Evolutionary conservation across 2,888 invertebrate genomes (phyloP), one percentile per base, ranked within the genome.

Genomic region (Aphodius sticticus): DNA sequence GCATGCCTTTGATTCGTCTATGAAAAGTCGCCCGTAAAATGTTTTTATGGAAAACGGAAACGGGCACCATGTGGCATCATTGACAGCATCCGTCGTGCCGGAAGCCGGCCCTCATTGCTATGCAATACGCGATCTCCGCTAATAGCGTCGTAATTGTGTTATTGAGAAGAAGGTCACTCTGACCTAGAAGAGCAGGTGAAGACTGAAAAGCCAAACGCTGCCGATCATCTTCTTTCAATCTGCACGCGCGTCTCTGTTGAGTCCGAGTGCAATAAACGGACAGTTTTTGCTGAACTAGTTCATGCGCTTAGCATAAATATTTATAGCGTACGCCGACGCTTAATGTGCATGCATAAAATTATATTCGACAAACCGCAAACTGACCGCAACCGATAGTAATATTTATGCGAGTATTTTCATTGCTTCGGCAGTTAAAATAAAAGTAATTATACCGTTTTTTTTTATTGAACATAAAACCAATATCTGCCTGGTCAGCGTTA

Each of bases 1-100:
- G 53, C 53, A 53, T 12, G 53, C 9, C 53, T 53, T 53, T 53
- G 53, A 53, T 53, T 53, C 53, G 53, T 53, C 53, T 53, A 53
- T 53, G 53, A 53, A 53, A 53, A 53, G 53, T 53, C 53, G 53
- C 12, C 53, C 53, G 53, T 53, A 53, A 53, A 53, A 53, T 53
- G 53, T 74, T 74, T 74, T 74, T 74, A 74, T 70, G 76, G 69
- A 79, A 82, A 81, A 76, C 82, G 83, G 82, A 83, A 82, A 80
- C 81, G 81, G 74, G 80, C 81, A 53, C 80, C 81, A 81, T 82
- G 81, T 80, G 79, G 72, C 79, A 76, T 71, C 79, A 79, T 26
- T 77, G 77, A 26, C 80, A 81, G 78, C 79, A 81, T 79, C 80
- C 82, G 69, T 81, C 81, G 36, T 77, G 79, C 80, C 81, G 82